A percentile compares a stretch with the other conserved stretches of the same genome.
Evolutionary conservation across 2,797 vertebrate species (phyloP).

Genomic region (Artibeus jamaicensis): DNA sequence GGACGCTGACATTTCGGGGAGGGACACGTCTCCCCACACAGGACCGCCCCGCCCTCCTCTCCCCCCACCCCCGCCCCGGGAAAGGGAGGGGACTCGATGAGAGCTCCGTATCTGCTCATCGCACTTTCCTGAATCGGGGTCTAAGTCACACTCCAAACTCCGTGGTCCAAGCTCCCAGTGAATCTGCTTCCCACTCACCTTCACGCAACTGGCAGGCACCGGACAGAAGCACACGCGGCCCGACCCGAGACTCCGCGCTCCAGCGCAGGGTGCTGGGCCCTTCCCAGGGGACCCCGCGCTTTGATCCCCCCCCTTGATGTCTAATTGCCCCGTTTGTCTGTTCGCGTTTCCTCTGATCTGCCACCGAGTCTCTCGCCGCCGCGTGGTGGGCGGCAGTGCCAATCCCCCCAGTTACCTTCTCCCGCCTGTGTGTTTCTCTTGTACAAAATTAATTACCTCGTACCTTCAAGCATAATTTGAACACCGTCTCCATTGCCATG

Average conservation of each 20-base stretch:
- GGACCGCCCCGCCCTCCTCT: background rate
- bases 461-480: conserved; percentile 85
- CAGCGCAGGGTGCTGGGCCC: conserved; percentile 57
- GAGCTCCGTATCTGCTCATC: background rate
- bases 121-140: rapidly evolving
- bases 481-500: conserved; percentile 79
- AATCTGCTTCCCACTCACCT: background rate
- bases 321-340: conserved; percentile 78
- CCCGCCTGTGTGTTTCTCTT: conserved; percentile 82
- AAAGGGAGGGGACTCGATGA: background rate
- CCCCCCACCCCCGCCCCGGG: background rate
- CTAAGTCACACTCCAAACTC: background rate
- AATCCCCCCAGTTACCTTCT: conserved; percentile 80
- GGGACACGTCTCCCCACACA: background rate
- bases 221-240: background rate
- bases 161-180: background rate
- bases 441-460: conserved; percentile 87
- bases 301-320: conserved; percentile 69
- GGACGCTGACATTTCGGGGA: no score
- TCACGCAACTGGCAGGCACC: background rate
- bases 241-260: background rate
- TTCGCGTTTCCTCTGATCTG: conserved; percentile 79
- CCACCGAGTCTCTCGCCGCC: conserved; percentile 80
- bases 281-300: conserved; percentile 74
- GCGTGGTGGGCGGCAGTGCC: conserved; percentile 76